Base-by-base conservation (phyloP, 2,888 invertebrate species). In the Caenorhabditis doughertyi region DNA sequence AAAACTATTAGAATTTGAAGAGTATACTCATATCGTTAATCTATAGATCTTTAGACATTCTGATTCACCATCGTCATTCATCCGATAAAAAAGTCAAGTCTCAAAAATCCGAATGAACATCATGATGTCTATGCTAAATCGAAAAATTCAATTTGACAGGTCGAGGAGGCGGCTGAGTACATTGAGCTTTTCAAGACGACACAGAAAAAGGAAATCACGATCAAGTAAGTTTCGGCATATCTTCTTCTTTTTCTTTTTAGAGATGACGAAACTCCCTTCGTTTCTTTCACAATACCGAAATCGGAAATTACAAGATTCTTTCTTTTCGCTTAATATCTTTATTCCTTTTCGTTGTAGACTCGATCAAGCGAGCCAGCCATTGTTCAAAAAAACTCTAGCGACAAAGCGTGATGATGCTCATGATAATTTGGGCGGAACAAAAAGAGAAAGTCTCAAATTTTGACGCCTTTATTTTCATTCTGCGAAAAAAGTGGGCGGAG, bases 161-260 rank as follows among this genome's bases (percentile, higher is more conserved):
- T 89, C 23, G 91, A 91, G 83, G 91, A 91, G 77, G 91, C 91
- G 4, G 91, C 90, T 21, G 91, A 91, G 71, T 91, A 90, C 83
- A 84, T 91, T 49, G 91, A 91, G 80, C 89, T 84, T 32, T 82
- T 91, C 65, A 90, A 91, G 74, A 58, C 88, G 60, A 72, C 87
- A 16, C 89, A 91, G 71, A 84, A 84, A 32, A 84, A 84, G 56
- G 82, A 83, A 58, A 55, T 79, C 51, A 56, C 58, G 32, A 68
- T 83, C 67, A 82, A 79, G 81, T 84, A 42, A 70, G 77, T 81
- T 71, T 65, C 35, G n/a, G 29, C 7, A 47, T 21, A 23, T n/a
- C 25, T 53, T 65, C 42, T n/a, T n/a, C n/a, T n/a, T n/a, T n/a
- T n/a, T 35, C 9, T 56, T 27, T 21, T 53, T 53, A 35, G 42